Percentiles rank a stretch among this genome's conserved stretches.
Conservation (phyloP, 2,113 vertebrate genomes). For the Anser cygnoides region DNA sequence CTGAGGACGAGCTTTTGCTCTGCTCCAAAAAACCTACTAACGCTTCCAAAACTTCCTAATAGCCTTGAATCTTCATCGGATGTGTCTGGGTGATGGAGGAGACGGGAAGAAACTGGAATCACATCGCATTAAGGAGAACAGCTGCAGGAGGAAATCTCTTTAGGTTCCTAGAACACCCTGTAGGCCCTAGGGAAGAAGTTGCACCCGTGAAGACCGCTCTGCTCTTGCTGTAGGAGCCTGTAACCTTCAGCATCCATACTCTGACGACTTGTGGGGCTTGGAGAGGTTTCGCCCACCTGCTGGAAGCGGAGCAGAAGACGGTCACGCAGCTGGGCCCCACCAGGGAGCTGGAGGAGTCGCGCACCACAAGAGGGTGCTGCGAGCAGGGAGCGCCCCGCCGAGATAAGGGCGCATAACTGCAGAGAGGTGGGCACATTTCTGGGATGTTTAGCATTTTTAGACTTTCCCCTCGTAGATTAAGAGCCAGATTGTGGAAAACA, state of each 20-base stretch:
- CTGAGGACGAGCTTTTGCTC: not conserved
- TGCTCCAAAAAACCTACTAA: not conserved
- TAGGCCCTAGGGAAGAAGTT: not conserved
- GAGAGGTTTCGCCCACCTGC: not conserved
- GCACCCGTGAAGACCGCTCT: not conserved
- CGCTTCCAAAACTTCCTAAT: not conserved
- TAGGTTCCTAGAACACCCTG: not conserved
- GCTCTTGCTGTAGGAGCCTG: not conserved
- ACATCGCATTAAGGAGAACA: accelerated
- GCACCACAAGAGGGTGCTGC: slow-evolving; percentile 32
- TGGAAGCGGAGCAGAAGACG: accelerated
- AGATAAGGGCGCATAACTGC: not conserved
- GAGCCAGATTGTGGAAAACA: not conserved
- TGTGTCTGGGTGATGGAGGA: not conserved
- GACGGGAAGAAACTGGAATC: not conserved
- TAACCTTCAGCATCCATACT: not conserved
- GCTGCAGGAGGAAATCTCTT: not conserved
- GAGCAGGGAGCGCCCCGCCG: accelerated
- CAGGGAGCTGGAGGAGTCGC: not conserved
- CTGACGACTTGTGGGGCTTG: not conserved
- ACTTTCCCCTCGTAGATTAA: slow-evolving; percentile 40
- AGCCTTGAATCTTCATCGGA: not conserved
- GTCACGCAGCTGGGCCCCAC: not conserved
- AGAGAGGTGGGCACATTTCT: slow-evolving; percentile 49
- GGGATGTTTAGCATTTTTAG: slow-evolving; percentile 55